Conservation (phyloP, 2,113 vertebrate genomes). For the Callaeas wilsoni region DNA sequence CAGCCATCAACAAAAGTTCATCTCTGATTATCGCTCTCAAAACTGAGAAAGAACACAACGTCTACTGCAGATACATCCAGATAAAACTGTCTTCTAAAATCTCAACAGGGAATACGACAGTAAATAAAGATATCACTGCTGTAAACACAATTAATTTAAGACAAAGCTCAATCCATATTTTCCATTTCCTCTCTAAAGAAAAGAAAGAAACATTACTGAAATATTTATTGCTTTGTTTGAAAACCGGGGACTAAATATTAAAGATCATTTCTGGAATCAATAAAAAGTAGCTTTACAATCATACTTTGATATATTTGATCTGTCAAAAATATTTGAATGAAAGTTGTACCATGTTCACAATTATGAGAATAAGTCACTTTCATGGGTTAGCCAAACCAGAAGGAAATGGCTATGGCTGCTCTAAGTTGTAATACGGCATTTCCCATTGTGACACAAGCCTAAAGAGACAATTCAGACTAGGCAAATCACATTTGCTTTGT, state of each 20-base stretch:
- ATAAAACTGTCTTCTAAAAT: not conserved
- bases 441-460: not conserved
- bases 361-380: not conserved
- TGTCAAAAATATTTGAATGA: not conserved
- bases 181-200: not conserved
- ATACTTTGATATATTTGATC: not conserved
- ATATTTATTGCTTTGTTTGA: slow-evolving; percentile 1
- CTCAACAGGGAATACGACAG: not conserved
- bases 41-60: not conserved
- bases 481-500: not conserved
- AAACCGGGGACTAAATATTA: slow-evolving; percentile 9
- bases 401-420: not conserved
- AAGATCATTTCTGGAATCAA: not conserved
- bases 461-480: not conserved
- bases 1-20: not conserved
- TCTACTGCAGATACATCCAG: not conserved
- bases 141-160: not conserved
- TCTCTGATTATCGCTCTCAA: not conserved
- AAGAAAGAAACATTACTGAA: not conserved
- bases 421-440: not conserved
- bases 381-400: not conserved
- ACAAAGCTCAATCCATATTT: not conserved
- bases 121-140: not conserved
- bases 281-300: not conserved
- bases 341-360: not conserved